phyloP scores from a whole-genome alignment of 2,888 invertebrate species.

The Coremacera marginata region DNA sequence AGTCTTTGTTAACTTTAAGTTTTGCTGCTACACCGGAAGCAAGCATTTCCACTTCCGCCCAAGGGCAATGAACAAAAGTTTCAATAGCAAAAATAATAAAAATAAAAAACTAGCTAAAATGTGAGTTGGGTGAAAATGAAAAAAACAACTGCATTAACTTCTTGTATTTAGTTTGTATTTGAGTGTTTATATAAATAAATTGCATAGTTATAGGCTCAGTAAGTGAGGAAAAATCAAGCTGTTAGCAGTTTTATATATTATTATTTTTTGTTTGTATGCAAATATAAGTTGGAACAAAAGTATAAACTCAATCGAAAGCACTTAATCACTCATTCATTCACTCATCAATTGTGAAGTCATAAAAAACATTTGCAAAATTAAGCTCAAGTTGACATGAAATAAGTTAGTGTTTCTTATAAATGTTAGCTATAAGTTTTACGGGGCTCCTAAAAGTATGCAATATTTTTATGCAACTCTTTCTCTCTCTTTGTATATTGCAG shows the following conservation, averaged over 20 bases:
- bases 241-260: too few species aligned
- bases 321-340: not conserved
- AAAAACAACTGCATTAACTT: not conserved
- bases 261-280: too few species aligned
- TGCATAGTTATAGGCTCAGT: too few species aligned
- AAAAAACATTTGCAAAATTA: not conserved
- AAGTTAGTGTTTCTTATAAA: not conserved
- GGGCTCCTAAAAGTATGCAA: constrained; percentile 8
- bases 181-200: too few species aligned
- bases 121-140: not conserved
- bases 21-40: not conserved
- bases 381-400: not conserved
- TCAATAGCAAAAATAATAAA: not conserved
- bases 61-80: not conserved
- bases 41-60: not conserved
- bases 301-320: too few species aligned
- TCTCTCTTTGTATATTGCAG: too few species aligned
- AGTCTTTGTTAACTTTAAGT: not conserved
- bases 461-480: not conserved
- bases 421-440: not conserved
- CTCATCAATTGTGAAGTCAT: not conserved
- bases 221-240: too few species aligned
- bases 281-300: too few species aligned
- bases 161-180: too few species aligned
- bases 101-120: not conserved